Percentiles rank a stretch among this genome's conserved stretches.
Conservation (phyloP, 2,888 invertebrate species). For the Anoplius nigerrimus region DNA sequence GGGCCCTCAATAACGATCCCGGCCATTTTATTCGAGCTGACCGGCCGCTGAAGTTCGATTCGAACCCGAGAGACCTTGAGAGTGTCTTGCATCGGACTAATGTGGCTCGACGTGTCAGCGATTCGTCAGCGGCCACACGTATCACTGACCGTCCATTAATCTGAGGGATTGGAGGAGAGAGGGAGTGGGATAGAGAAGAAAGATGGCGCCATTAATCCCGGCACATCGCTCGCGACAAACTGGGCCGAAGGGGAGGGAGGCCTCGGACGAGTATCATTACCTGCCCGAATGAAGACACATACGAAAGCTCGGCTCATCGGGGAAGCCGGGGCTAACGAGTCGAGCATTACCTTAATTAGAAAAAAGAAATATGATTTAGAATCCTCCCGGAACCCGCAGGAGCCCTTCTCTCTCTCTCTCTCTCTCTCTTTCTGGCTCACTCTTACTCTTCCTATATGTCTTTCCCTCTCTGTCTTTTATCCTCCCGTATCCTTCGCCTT, state of each 20-base stretch:
- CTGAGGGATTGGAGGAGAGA: background rate
- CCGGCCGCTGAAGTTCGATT: too few relatives aligned
- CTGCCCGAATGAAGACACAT: too few relatives aligned
- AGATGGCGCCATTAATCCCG: background rate
- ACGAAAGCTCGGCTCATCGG: too few relatives aligned
- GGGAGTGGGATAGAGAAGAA: too few relatives aligned
- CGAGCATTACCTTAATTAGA: constrained; percentile 55
- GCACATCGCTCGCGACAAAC: background rate
- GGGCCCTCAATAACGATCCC: background rate
- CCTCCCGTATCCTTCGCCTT: constrained; percentile 26
- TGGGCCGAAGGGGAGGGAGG: too few relatives aligned
- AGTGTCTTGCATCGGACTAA: too few relatives aligned
- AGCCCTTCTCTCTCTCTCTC: constrained; percentile 22
- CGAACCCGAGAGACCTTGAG: too few relatives aligned
- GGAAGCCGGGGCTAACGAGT: constrained; percentile 36
- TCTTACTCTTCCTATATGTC: background rate
- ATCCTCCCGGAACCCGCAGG: constrained; percentile 20
- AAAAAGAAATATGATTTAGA: constrained; percentile 28
- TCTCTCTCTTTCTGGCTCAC: background rate
- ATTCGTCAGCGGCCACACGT: too few relatives aligned
- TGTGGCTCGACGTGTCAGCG: too few relatives aligned
- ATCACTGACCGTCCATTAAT: constrained; percentile 1
- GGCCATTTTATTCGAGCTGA: too few relatives aligned
- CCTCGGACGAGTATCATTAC: too few relatives aligned
- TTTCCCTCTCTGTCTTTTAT: background rate